Evolutionary conservation across 2,888 invertebrate genomes (phyloP).

Genomic region (Conomelus anceps): DNA sequence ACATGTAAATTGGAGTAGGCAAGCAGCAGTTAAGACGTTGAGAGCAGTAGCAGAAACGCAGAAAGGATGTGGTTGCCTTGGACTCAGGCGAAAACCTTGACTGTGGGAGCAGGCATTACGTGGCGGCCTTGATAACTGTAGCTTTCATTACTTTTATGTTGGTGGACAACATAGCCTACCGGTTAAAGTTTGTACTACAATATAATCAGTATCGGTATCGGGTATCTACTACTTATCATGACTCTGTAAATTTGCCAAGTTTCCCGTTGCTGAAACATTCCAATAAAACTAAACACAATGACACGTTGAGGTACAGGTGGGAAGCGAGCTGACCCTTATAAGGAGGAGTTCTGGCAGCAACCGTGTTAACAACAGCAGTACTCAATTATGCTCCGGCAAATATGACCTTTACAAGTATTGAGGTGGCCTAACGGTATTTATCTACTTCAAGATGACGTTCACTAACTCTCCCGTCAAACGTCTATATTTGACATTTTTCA

Average conservation of each 20-base stretch:
- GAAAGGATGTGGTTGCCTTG: background rate
- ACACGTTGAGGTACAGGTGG: no score
- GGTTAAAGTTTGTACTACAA: background rate
- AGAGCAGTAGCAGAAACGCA: background rate
- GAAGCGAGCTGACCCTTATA: background rate
- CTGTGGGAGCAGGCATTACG: background rate
- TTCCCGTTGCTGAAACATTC: background rate
- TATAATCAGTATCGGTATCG: background rate
- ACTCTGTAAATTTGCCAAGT: background rate
- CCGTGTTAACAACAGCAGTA: background rate
- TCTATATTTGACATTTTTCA: background rate
- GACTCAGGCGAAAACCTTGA: background rate
- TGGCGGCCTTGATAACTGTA: background rate
- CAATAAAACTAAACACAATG: background rate
- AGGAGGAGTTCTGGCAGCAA: background rate
- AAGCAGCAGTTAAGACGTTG: background rate
- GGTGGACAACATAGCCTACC: background rate
- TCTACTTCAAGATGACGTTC: background rate
- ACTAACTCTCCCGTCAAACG: background rate
- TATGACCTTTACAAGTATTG: background rate
- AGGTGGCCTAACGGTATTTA: background rate
- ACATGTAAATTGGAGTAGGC: background rate
- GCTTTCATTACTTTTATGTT: background rate
- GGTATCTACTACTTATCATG: background rate
- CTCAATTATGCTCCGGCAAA: background rate